Conservation (phyloP, 2,888 invertebrate species). For the Macropis europaea region DNA sequence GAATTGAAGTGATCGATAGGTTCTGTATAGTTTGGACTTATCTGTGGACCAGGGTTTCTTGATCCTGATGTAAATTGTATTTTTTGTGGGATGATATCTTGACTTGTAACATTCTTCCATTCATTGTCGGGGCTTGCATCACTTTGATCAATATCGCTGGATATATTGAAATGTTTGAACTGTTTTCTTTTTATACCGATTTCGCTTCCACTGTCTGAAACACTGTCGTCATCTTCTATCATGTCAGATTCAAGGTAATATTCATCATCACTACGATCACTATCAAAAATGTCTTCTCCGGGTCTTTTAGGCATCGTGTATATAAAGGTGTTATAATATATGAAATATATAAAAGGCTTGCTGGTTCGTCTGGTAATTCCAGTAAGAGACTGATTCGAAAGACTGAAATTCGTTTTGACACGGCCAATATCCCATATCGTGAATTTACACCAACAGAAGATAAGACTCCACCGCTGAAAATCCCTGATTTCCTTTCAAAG, state of each 20-base stretch:
- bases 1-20: slow-evolving; percentile 34
- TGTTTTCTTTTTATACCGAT: slow-evolving; percentile 27
- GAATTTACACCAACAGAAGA: slow-evolving; percentile 41
- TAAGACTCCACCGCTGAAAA: slow-evolving; percentile 32
- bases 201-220: slow-evolving; percentile 37
- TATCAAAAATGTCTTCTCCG: slow-evolving; percentile 33
- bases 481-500: slow-evolving; percentile 24
- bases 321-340: slow-evolving; percentile 38
- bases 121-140: slow-evolving; percentile 20
- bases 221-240: slow-evolving; percentile 24
- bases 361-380: slow-evolving; percentile 40
- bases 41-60: slow-evolving; percentile 34
- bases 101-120: slow-evolving; percentile 36
- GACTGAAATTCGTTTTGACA: slow-evolving; percentile 45
- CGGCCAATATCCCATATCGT: slow-evolving; percentile 29
- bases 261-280: slow-evolving; percentile 39
- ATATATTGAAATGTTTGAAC: slow-evolving; percentile 28
- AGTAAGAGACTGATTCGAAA: slow-evolving; percentile 45
- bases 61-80: slow-evolving; percentile 38
- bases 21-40: slow-evolving; percentile 27
- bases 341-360: slow-evolving; percentile 34
- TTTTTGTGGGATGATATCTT: slow-evolving; percentile 33
- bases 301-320: slow-evolving; percentile 42
- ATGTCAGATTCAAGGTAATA: slow-evolving; percentile 30
- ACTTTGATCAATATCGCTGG: slow-evolving; percentile 37